phyloP scores from a whole-genome alignment of 2,797 vertebrate species.

The Manis crassicaudata region DNA sequence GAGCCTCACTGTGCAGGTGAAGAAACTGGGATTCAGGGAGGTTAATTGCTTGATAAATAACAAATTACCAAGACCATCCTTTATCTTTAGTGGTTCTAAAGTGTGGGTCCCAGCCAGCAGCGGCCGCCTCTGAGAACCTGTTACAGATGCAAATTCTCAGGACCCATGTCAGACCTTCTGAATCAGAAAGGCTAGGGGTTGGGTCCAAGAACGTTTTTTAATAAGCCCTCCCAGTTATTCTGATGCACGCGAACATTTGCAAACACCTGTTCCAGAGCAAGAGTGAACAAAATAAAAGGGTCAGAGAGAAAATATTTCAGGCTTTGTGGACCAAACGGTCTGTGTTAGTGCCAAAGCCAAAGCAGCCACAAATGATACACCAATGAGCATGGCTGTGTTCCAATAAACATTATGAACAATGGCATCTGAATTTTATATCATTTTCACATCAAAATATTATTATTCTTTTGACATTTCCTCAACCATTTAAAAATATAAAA shows the following conservation, averaged over 20 bases:
- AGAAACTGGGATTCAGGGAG: neutral
- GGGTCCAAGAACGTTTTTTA: neutral
- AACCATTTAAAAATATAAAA: constrained; percentile 36
- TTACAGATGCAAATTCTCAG: neutral
- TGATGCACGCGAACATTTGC: neutral
- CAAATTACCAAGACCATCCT: neutral
- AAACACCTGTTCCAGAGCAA: neutral
- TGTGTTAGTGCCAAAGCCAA: neutral
- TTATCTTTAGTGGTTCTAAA: neutral
- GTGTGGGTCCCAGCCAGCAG: neutral
- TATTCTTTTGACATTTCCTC: neutral
- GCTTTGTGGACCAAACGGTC: neutral
- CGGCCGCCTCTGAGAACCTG: neutral
- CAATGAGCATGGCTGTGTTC: neutral
- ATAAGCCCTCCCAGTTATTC: neutral
- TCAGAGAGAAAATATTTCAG: neutral
- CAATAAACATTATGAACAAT: neutral
- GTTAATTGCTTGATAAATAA: neutral
- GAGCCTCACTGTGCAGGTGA: neutral
- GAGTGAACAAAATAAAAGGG: neutral
- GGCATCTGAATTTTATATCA: neutral
- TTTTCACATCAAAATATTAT: neutral
- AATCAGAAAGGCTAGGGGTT: neutral
- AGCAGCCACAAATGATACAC: neutral
- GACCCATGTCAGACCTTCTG: neutral